phyloP scores from a whole-genome alignment of 2,797 vertebrate genomes.

The Lithobates sylvaticus region DNA sequence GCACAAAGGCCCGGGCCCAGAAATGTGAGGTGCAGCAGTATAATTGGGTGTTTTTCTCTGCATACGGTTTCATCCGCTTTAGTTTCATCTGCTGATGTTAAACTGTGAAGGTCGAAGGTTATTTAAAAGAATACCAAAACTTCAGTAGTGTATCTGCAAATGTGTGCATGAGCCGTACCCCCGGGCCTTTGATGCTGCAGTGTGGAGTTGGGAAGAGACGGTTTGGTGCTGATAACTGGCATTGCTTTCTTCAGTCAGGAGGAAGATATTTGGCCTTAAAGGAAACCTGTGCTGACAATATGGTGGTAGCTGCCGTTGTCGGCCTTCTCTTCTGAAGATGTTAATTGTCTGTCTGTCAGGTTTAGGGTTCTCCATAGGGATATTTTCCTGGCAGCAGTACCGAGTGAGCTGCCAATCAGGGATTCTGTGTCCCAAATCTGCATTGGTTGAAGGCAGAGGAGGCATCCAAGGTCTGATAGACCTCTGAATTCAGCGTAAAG shows the following conservation, averaged over 20 bases:
- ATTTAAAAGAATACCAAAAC: slow-evolving; percentile 30
- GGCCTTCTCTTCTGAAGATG: not conserved
- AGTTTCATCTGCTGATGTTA: slow-evolving; percentile 19
- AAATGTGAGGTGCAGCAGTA: not conserved
- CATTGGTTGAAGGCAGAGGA: no score
- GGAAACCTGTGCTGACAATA: not conserved
- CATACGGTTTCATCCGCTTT: not conserved
- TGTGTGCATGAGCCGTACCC: not conserved
- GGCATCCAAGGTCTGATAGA: no score
- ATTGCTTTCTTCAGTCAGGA: not conserved
- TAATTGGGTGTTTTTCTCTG: slow-evolving; percentile 43
- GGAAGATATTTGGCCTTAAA: not conserved
- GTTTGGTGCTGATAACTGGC: not conserved
- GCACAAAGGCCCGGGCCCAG: not conserved
- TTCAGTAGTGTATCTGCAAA: not conserved
- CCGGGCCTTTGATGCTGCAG: not conserved
- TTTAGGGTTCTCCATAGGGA: no score
- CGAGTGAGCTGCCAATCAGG: no score
- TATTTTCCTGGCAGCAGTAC: no score
- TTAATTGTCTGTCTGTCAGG: no score
- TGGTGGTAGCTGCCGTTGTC: no score
- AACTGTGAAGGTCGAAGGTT: slow-evolving; percentile 7
- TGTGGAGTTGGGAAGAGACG: not conserved
- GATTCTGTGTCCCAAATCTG: no score
- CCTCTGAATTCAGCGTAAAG: no score